Evolutionary conservation across 1,140 invertebrate genomes (phyloP), one percentile per base, ranked within the genome.

Genomic region (Drosophila nigromelanica): DNA sequence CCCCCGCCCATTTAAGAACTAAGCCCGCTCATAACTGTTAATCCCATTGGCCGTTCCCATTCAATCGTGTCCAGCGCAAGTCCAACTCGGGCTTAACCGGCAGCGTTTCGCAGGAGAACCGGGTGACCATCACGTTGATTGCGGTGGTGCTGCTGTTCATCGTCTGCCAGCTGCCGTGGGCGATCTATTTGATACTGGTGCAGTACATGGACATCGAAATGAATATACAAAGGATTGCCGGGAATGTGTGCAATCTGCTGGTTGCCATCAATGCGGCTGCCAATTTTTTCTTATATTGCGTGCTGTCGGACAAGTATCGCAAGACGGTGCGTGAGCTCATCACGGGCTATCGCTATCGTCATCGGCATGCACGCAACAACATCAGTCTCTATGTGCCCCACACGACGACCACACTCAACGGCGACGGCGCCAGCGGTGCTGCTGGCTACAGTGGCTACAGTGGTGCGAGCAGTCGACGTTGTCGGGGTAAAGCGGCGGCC

Each of bases 261-360:
- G 93, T 95, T 6, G 94, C 94, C 33, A 92, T 96, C 37, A 96
- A 96, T 92, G 94, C 96, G 2, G 93, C 95, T 11, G 93, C 93
- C 2, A 97, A 97, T 92, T 97, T 97, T 91, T 92, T 97, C 51
- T 92, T 97, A 37, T 97, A 97, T 90, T 96, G 95, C 66, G 94
- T 95, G 24, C 93, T 97, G 76, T 96, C 95, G 72, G 95, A 95
- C 82, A 95, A 95, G 76, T 97, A 96, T 92, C 93, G 96, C 27
- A 94, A 94, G 64, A 96, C 96, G 5, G 95, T 97, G 69, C 92
- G 94, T 43, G 89, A 93, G 35, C 92, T 96, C 3, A 94, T 96
- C 81, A 94, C 90, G 12, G 90, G 92, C 6, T 91, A 92, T 56
- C 89, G 86, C 2, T 86, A 90, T 72, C 78, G 78, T 4, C 80